phyloP scores from a whole-genome alignment of 2,797 vertebrate species.

The Knipowitschia caucasica region DNA sequence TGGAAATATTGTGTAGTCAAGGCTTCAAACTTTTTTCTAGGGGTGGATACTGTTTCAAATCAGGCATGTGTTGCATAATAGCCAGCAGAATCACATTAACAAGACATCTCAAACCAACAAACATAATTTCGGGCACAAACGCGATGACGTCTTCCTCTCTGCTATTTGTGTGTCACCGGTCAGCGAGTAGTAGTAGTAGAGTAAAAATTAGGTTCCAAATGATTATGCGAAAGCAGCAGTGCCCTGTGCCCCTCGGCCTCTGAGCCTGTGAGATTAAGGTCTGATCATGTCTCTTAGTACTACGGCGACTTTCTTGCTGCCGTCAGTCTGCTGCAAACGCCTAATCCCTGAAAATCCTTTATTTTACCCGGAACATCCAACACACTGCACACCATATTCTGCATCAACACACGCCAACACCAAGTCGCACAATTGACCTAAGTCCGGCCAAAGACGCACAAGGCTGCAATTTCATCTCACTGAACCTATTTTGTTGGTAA shows the following conservation, averaged over 20 bases:
- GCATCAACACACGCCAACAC: slow-evolving; percentile 32
- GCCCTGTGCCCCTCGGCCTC: slow-evolving; percentile 36
- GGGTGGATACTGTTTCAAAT: slow-evolving; percentile 29
- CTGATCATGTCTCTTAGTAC: slow-evolving; percentile 63
- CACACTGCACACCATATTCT: slow-evolving; percentile 26
- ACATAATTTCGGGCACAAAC: slow-evolving; percentile 4
- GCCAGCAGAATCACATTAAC: slow-evolving; percentile 14
- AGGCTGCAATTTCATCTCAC: slow-evolving; percentile 45
- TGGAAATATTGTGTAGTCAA: neutral
- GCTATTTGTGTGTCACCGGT: slow-evolving; percentile 6
- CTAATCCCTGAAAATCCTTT: slow-evolving; percentile 75
- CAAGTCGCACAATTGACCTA: slow-evolving; percentile 37
- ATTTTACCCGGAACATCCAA: slow-evolving; percentile 63
- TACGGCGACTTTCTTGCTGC: slow-evolving; percentile 55
- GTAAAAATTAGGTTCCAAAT: slow-evolving; percentile 31
- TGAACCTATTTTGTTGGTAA: slow-evolving; percentile 56
- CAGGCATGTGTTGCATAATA: slow-evolving; percentile 32
- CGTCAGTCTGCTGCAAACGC: slow-evolving; percentile 53
- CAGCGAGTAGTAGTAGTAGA: slow-evolving; percentile 5
- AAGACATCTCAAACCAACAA: slow-evolving; percentile 15
- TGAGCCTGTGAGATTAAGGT: slow-evolving; percentile 62
- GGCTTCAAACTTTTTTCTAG: slow-evolving; percentile 28
- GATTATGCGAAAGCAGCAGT: slow-evolving; percentile 63
- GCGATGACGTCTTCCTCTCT: slow-evolving; percentile 1
- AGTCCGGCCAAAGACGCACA: slow-evolving; percentile 42